phyloP scores from a whole-genome alignment of 2,113 vertebrate genomes.

The Cinclus cinclus region DNA sequence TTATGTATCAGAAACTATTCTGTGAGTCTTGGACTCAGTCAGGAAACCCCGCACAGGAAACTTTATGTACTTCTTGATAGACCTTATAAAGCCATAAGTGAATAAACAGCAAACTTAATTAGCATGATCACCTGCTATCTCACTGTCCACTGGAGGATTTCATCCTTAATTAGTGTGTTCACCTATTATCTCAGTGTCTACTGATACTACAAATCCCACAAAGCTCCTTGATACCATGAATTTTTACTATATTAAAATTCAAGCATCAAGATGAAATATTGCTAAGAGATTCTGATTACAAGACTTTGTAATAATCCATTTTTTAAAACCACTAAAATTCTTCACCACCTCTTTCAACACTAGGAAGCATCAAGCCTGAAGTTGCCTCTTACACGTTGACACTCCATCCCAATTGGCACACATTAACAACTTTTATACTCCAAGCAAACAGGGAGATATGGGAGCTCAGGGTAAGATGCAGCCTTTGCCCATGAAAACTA shows the following conservation, averaged over 20 bases:
- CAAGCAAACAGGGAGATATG: accelerated
- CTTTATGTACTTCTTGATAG: not conserved
- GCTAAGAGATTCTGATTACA: not conserved
- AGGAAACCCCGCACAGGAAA: not conserved
- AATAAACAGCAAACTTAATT: not conserved
- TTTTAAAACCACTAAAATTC: not conserved
- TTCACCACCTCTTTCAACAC: not conserved
- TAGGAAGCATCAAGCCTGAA: not conserved
- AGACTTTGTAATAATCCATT: not conserved
- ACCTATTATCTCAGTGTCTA: not conserved
- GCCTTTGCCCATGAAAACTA: not conserved
- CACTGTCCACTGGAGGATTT: not conserved
- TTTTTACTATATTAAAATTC: not conserved
- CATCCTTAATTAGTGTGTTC: not conserved
- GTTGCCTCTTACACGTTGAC: not conserved
- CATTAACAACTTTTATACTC: not conserved
- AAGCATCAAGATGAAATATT: not conserved
- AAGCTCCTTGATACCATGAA: not conserved
- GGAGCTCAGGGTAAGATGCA: not conserved
- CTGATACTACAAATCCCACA: not conserved
- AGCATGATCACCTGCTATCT: not conserved
- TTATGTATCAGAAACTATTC: not conserved
- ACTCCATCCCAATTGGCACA: not conserved
- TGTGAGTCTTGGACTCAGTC: not conserved
- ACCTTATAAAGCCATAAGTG: not conserved